These are phyloP conservation scores for Leptatherina wallacei DNA, from an alignment of 2,797 vertebrate genomes.

Conservation along the genomic window DNA sequence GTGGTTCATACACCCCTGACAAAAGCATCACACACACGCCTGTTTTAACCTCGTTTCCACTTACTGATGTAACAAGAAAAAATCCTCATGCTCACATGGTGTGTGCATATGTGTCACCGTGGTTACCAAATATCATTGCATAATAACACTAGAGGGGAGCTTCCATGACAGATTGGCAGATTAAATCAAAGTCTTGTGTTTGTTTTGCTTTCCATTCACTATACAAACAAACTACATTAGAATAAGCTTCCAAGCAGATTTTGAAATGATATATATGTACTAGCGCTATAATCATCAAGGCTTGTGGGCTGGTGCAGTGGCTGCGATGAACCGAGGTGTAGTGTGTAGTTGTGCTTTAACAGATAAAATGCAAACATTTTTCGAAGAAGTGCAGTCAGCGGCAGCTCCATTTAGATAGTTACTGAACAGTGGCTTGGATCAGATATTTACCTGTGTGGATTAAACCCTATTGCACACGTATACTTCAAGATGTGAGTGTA, in stretches of 20 bases:
- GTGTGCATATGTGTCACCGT: background rate
- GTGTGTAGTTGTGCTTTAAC: too few species aligned
- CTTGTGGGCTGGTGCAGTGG: background rate
- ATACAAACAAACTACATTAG: background rate
- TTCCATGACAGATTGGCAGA: constrained; percentile 8
- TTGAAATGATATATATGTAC: background rate
- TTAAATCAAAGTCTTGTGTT: constrained; percentile 3
- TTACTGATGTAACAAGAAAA: background rate
- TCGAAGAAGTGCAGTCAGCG: constrained; percentile 18
- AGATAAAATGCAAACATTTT: background rate
- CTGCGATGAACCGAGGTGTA: background rate
- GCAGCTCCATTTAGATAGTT: constrained; percentile 19
- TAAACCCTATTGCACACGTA: background rate
- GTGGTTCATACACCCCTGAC: background rate
- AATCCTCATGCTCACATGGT: background rate
- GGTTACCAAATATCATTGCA: background rate
- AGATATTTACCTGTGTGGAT: background rate
- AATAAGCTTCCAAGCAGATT: background rate
- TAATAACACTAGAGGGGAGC: background rate
- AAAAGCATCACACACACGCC: background rate
- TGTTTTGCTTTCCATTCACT: background rate
- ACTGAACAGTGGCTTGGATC: constrained; percentile 25
- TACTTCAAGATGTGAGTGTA: background rate
- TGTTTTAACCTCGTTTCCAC: background rate
- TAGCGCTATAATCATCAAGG: background rate